Conservation (phyloP, 2,113 vertebrate species). For the Engystomops pustulosus region DNA sequence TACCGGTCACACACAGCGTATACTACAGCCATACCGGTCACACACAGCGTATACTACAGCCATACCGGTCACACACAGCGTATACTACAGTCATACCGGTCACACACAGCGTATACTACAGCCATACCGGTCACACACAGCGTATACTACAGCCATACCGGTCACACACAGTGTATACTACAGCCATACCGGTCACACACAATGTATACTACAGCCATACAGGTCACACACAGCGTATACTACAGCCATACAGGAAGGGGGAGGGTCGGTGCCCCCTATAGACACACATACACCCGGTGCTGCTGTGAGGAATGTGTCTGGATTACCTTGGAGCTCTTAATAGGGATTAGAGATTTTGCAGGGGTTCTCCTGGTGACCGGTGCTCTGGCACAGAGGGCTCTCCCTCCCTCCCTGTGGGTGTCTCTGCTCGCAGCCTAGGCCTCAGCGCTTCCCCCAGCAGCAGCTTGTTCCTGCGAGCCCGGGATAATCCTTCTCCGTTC, state of each 20-base stretch:
- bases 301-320: neutral
- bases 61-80: too few species aligned
- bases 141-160: neutral
- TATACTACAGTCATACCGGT: too few species aligned
- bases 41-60: too few species aligned
- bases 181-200: neutral
- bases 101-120: too few species aligned
- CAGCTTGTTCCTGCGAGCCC: constrained; percentile 29
- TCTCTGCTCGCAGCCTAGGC: constrained; percentile 20
- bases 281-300: neutral
- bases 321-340: constrained; percentile 55
- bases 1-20: too few species aligned
- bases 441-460: constrained; percentile 28
- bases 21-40: too few species aligned
- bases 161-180: too few species aligned
- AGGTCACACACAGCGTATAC: too few species aligned
- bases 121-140: too few species aligned
- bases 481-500: constrained; percentile 71
- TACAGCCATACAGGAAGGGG: neutral
- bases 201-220: neutral
- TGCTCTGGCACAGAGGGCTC: constrained; percentile 6
- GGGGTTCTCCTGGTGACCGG: constrained; percentile 32
- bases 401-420: neutral
- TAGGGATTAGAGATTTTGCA: constrained; percentile 48
- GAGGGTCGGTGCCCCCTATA: neutral